phyloP scores from a whole-genome alignment of 2,113 vertebrate genomes.

The Callorhinus ursinus region DNA sequence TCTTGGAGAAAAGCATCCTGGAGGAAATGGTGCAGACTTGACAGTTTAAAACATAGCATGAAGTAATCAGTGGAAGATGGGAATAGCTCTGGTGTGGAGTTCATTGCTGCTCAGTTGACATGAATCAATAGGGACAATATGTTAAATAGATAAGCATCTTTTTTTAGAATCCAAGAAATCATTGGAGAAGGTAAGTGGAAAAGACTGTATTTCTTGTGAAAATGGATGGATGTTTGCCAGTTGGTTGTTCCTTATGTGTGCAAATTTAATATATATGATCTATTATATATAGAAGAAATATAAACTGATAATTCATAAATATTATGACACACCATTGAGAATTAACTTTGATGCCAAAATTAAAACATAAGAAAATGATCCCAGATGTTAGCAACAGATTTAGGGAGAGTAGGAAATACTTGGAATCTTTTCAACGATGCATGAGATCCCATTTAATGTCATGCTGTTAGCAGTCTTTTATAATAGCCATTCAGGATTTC shows the following conservation, averaged over 20 bases:
- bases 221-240: not conserved
- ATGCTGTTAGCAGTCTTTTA: not conserved
- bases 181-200: not conserved
- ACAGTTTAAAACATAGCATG: not conserved
- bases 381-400: not conserved
- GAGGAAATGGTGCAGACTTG: not conserved
- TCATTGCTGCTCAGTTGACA: not conserved
- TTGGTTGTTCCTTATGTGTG: not conserved
- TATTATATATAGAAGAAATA: not conserved
- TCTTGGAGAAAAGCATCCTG: not conserved
- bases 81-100: not conserved
- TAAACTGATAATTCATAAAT: constrained; percentile 1
- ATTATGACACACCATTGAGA: not conserved
- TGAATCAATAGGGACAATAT: not conserved
- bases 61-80: not conserved
- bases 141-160: not conserved
- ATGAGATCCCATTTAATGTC: not conserved
- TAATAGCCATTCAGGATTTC: not conserved
- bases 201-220: not conserved
- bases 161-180: not conserved
- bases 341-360: not conserved
- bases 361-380: not conserved
- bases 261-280: not conserved
- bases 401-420: not conserved
- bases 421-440: not conserved